Evolutionary conservation across 2,113 vertebrate species (phyloP), one percentile per base, ranked within the genome.

Genomic region (Centrocercus urophasianus): DNA sequence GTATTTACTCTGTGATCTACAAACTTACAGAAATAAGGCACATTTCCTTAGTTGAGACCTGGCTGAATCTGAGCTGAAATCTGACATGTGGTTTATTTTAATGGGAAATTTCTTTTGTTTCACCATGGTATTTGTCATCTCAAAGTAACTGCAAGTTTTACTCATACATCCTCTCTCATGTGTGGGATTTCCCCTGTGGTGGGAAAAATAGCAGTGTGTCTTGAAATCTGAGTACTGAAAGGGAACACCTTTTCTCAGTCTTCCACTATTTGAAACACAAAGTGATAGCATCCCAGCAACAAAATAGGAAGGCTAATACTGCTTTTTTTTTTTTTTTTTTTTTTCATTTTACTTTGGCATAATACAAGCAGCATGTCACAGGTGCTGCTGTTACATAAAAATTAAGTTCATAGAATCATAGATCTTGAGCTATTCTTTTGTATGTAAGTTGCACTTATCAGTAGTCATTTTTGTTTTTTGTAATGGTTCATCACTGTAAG

Each of bases 11-110:
- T 54, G 1, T 90, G 96, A 97, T 94, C 74, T 94, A 87, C 84
- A 93, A 88, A 88, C 52, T 54, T 28, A 54, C 52, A 54, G 52
- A 54, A 54, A 54, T 80, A 75, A 85, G 52, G 28, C 20, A 11
- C 36, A 78, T 93, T 97, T 95, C 69, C 84, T 93, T 85, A 75
- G 77, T 1, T 27, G 67, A 87, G 77, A 90, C 22, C 66, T 3
- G 19, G 40, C 47, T 71, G 77, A 94, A 91, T 74, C 67, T 65
- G 75, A 90, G 83, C 64, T 90, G 87, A 92, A 93, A 86, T 88
- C 61, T 96, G 94, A 97, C 94, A 90, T 85, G 90, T 74, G 80
- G 85, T 97, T 97, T 94, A 94, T 95, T 97, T 97, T 97, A 94
- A 91, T 93, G 85, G 77, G 71, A 93, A 94, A 91, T 93, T 94